These are phyloP conservation scores for Limenitis camilla DNA, from an alignment of 2,888 invertebrate species.

Conservation along the genomic window DNA sequence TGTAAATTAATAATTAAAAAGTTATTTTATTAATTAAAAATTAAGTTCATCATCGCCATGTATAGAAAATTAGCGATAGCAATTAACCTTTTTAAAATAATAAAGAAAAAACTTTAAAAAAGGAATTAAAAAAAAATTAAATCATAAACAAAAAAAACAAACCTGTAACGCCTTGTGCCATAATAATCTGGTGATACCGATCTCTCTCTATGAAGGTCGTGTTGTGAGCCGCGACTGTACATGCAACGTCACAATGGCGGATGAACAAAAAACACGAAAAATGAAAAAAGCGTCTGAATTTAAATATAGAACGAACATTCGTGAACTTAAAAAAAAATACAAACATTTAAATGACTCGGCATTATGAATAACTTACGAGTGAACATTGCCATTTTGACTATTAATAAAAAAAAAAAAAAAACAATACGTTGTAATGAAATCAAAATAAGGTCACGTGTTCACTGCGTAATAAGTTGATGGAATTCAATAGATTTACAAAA, in stretches of 20 bases:
- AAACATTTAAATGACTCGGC: too few species aligned
- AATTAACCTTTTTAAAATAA: neutral
- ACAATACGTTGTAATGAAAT: too few species aligned
- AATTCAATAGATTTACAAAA: too few species aligned
- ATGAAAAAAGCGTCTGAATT: slow-evolving; percentile 39
- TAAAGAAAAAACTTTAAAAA: slow-evolving; percentile 6
- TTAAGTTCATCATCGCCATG: neutral
- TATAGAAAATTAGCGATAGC: neutral
- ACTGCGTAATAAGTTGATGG: too few species aligned
- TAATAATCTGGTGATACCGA: slow-evolving; percentile 84
- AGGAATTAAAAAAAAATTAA: slow-evolving; percentile 6
- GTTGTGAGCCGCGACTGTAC: slow-evolving; percentile 82
- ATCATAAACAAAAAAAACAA: slow-evolving; percentile 47
- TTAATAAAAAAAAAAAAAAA: too few species aligned
- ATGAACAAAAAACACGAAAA: slow-evolving; percentile 29
- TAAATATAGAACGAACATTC: slow-evolving; percentile 8
- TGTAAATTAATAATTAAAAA: neutral
- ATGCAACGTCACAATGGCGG: slow-evolving; percentile 67
- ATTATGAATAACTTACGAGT: too few species aligned
- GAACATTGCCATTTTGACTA: too few species aligned
- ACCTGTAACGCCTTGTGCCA: slow-evolving; percentile 85
- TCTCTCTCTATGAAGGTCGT: slow-evolving; percentile 78
- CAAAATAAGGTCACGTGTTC: too few species aligned
- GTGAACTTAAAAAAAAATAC: too few species aligned
- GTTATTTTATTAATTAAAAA: neutral